These are phyloP conservation scores for Apocrypta bakeri DNA, from an alignment of 1,140 invertebrate species.

Conservation along the genomic window DNA sequence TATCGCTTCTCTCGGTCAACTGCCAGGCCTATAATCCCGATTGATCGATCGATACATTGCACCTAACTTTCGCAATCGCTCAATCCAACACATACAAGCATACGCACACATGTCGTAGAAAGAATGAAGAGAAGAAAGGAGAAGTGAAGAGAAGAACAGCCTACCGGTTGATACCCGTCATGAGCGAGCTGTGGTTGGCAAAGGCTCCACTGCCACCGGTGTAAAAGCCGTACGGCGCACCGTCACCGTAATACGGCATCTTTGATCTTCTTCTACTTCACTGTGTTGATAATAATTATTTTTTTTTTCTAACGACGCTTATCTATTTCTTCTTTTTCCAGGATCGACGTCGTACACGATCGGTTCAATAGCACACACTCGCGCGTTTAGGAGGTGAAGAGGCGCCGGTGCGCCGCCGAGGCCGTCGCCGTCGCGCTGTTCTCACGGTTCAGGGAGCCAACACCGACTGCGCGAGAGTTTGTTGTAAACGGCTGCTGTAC, in stretches of 20 bases:
- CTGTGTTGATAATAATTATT: too few species aligned
- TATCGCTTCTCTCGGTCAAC: not conserved
- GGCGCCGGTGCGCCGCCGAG: not conserved
- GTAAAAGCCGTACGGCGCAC: constrained; percentile 7
- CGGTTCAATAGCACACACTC: not conserved
- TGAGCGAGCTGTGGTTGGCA: constrained; percentile 70
- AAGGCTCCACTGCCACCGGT: constrained; percentile 60
- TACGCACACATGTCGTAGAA: not conserved
- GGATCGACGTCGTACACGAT: not conserved
- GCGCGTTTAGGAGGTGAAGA: not conserved
- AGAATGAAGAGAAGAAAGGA: not conserved
- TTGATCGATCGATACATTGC: not conserved
- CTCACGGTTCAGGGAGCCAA: constrained; percentile 73
- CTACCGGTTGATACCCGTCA: constrained; percentile 71
- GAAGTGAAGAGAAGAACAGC: not conserved
- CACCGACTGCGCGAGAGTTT: constrained; percentile 64
- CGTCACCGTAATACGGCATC: constrained; percentile 63
- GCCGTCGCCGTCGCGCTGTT: constrained; percentile 55
- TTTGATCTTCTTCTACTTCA: not conserved
- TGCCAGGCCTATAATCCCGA: not conserved
- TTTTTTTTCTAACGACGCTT: too few species aligned
- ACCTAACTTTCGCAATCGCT: not conserved
- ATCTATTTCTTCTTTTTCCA: not conserved
- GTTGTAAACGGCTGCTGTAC: not conserved
- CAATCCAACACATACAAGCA: not conserved